Base-by-base conservation (phyloP, 2,113 vertebrate species). In the Mus pahari region DNA sequence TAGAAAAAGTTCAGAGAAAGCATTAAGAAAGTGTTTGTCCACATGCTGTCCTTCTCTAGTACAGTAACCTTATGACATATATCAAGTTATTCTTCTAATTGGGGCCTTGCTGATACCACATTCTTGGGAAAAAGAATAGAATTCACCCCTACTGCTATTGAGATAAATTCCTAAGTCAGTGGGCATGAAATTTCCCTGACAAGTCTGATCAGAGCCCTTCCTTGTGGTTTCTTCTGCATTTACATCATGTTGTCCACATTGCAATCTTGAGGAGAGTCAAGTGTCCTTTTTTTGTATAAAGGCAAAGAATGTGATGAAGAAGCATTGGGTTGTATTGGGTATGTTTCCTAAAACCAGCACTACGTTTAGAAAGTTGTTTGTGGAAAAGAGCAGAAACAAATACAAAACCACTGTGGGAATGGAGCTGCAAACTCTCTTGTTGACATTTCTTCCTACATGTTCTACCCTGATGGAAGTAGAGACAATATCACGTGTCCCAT, bases 121-220 rank as follows among this genome's bases (percentile, higher is more conserved):
- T 53, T 62, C 26, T 79, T 83, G 79, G 28, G 26, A 74, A 83
- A 62, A 90, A 94, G 86, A 78, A 95, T 95, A 86, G n/a, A 90
- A 86, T 93, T 70, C 58, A 1, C 75, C 11, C 26, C 66, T 45
- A 66, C 24, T 93, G 50, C 45, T 73, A 16, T 31, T 58, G 60
- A 50, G 64, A 93, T 86, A 88, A 66, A 92, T 94, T 94, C 64
- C 45, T 95, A 87, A 92, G 71, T 91, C 58, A 95, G 1, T 94
- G 62, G 31, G 28, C 1, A 0, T 97, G 94, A 97, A 94, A 95
- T 93, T 13, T 53, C n/a, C 86, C 78, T 88, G 89, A 92, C 83
- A 97, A 86, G 31, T 81, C 26, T 73, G 58, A 92, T 87, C 90
- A 73, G 64, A 91, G 78, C 10, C 73, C 16, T 90, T 91, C n/a